A percentile compares a stretch with the other conserved stretches of the same genome.
Evolutionary conservation across 2,113 vertebrate species (phyloP).

Genomic region (Macquaria australasica): DNA sequence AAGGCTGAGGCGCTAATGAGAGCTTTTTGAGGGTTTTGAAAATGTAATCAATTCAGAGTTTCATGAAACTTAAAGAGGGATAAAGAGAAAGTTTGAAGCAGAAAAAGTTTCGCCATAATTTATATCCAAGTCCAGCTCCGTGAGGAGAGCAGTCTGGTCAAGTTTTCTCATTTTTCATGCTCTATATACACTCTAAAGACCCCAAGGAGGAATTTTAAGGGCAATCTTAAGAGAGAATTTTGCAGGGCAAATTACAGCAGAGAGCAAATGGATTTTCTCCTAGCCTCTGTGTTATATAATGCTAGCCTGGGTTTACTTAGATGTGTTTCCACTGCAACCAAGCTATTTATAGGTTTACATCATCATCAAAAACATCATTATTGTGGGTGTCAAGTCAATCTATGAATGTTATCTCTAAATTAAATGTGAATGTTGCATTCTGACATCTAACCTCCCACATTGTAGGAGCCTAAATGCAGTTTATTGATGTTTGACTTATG

Average conservation of each 20-base stretch:
- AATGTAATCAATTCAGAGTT: slow-evolving; percentile 61
- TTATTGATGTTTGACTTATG: no score
- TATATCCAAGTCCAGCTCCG: slow-evolving; percentile 39
- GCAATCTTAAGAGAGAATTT: slow-evolving; percentile 72
- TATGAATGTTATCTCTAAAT: slow-evolving; percentile 8
- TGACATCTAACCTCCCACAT: background rate
- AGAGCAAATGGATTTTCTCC: slow-evolving; percentile 69
- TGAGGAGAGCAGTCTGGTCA: slow-evolving; percentile 44
- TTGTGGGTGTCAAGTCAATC: slow-evolving; percentile 2
- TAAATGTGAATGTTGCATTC: background rate
- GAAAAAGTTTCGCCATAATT: slow-evolving; percentile 57
- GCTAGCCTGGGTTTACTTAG: slow-evolving; percentile 44
- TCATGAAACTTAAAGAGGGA: slow-evolving; percentile 36
- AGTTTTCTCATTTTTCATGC: slow-evolving; percentile 65
- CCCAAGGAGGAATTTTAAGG: slow-evolving; percentile 56
- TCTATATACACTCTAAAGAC: slow-evolving; percentile 64
- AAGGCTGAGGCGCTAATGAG: slow-evolving; percentile 55
- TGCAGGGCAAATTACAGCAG: slow-evolving; percentile 53
- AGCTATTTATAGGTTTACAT: slow-evolving; percentile 57
- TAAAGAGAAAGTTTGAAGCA: slow-evolving; percentile 43
- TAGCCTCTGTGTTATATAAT: slow-evolving; percentile 58
- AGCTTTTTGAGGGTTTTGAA: slow-evolving; percentile 60
- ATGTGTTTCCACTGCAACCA: slow-evolving; percentile 56
- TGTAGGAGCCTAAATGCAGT: no score
- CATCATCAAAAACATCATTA: slow-evolving; percentile 24